These are phyloP conservation scores for Drosophila serrata DNA, from an alignment of 1,140 invertebrate species.

Conservation along the genomic window DNA sequence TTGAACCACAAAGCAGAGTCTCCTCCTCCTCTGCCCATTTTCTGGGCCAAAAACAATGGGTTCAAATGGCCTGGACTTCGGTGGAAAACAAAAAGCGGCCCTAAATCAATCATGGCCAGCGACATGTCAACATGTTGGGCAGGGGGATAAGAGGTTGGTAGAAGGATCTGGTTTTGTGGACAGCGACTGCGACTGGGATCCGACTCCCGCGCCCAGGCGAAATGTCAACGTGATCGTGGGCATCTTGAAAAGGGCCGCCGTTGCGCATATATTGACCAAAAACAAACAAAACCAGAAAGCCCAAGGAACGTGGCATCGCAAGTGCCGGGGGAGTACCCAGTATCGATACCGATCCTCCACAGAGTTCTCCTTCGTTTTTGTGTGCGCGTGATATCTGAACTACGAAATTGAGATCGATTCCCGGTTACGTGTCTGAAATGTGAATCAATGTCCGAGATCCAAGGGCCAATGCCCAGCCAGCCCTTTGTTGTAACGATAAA, in stretches of 20 bases:
- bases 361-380: slow-evolving; percentile 11
- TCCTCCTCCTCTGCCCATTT: slow-evolving; percentile 54
- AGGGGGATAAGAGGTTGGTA: slow-evolving; percentile 9
- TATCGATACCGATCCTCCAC: slow-evolving; percentile 4
- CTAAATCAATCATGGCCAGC: slow-evolving; percentile 76
- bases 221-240: slow-evolving; percentile 80
- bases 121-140: slow-evolving; percentile 71
- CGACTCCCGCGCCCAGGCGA: slow-evolving; percentile 43
- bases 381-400: slow-evolving; percentile 80
- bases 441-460: slow-evolving; percentile 16
- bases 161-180: not conserved
- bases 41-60: slow-evolving; percentile 80
- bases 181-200: not conserved
- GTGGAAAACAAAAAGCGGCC: slow-evolving; percentile 79
- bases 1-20: not conserved
- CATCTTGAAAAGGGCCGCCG: slow-evolving; percentile 78
- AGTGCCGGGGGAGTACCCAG: slow-evolving; percentile 9
- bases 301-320: slow-evolving; percentile 62
- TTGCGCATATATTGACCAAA: slow-evolving; percentile 52
- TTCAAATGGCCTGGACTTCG: slow-evolving; percentile 79
- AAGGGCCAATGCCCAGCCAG: not conserved
- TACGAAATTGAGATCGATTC: slow-evolving; percentile 84
- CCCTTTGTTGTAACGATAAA: slow-evolving; percentile 66
- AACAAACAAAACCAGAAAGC: slow-evolving; percentile 4
- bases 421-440: slow-evolving; percentile 64